phyloP scores from a whole-genome alignment of 2,113 vertebrate species.

The Callocephalon fimbriatum region DNA sequence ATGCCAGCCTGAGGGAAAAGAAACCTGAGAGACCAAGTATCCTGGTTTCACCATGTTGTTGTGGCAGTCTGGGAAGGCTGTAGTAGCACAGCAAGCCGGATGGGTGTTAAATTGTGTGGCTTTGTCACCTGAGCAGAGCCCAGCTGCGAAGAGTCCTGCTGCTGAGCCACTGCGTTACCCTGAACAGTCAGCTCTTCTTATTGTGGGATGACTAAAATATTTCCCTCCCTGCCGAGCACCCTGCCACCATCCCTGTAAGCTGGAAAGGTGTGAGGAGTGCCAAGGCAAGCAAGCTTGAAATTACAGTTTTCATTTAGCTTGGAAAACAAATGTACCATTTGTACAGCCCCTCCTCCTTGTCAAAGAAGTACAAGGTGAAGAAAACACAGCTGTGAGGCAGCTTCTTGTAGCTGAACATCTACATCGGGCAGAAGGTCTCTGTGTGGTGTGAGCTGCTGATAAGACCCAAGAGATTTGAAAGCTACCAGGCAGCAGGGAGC shows the following conservation, averaged over 20 bases:
- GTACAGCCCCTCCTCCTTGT: not conserved
- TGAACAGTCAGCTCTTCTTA: not conserved
- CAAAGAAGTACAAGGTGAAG: not conserved
- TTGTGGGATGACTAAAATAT: not conserved
- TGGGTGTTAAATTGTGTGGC: not conserved
- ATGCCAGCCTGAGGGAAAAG: not conserved
- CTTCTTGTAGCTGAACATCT: not conserved
- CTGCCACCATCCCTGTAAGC: not conserved
- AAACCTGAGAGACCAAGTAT: not conserved
- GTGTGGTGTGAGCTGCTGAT: slow-evolving; percentile 26
- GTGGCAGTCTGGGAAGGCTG: not conserved
- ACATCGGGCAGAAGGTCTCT: not conserved
- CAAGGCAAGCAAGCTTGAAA: slow-evolving; percentile 9
- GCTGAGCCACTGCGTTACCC: not conserved
- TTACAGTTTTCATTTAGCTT: not conserved
- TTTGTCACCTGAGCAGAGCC: not conserved
- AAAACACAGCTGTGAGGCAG: slow-evolving; percentile 22
- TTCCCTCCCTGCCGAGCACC: not conserved
- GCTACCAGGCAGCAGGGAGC: not conserved
- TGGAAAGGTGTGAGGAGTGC: not conserved
- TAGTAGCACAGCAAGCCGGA: not conserved
- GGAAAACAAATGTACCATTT: not conserved
- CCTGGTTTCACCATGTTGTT: not conserved
- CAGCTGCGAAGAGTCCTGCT: not conserved
- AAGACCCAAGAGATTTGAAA: not conserved